Base-by-base conservation (phyloP, 2,113 vertebrate genomes). In the Calonectris borealis region DNA sequence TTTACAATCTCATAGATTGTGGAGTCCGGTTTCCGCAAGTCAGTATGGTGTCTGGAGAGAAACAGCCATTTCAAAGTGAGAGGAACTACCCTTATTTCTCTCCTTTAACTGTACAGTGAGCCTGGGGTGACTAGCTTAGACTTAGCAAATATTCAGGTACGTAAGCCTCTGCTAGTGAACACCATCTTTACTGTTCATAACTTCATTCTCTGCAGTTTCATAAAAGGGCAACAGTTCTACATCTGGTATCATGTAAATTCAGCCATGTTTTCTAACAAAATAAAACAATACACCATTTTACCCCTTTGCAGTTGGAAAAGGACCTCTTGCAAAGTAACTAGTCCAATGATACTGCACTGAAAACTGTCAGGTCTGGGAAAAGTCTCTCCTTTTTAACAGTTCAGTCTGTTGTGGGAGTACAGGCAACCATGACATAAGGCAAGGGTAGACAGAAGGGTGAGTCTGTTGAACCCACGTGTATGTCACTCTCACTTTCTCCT, bases 341-440 rank as follows among this genome's bases (percentile, higher is more conserved):
- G 5, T 71, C 11, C 32, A 55, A 16, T 32, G 48, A 40, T 17
- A 66, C 21, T 49, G 29, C 29, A 31, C 38, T 0, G 1, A 52
- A 76, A 83, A 32, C 9, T n/a, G 8, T 13, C 32, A 61, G 24
- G 14, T 44, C 8, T 57, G 31, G 20, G 9, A 69, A 60, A 44
- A 82, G 18, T 17, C 40, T 9, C 10, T 10, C 13, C 24, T 3
- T 19, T 71, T 60, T 15, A 55, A 16, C 22, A 32, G 6, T 2
- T 48, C 25, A 16, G 2, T 22, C 22, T 83, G 40, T 32, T 57
- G 13, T 1, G 2, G 62, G 7, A 64, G 5, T 38, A 60, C 7
- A 44, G 26, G 11, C 13, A 82, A 82, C 42, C 11, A 10, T 2
- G 13, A 31, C 0, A 0, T 13, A 18, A 58, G 25, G 19, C 19